Evolutionary conservation across 1,140 invertebrate genomes (phyloP).

Genomic region (Papilio dardanus): DNA sequence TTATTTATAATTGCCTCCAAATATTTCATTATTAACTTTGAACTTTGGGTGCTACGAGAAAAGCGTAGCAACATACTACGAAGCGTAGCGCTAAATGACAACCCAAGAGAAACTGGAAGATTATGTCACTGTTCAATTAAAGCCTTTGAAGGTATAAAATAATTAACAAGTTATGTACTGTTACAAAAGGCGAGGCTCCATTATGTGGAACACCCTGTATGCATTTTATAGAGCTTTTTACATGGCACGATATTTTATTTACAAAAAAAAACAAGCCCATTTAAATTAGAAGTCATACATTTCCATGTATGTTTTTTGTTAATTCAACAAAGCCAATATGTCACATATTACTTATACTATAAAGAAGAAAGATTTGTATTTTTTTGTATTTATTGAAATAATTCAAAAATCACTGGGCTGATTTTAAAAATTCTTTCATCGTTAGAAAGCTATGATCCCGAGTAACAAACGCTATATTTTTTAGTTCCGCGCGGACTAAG

Average conservation of each 20-base stretch:
- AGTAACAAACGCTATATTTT: no score
- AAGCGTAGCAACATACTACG: not conserved
- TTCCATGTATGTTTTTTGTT: no score
- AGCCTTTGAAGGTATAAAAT: constrained; percentile 2
- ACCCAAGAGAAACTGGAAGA: not conserved
- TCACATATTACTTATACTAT: no score
- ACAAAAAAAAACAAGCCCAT: not conserved
- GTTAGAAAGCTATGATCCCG: no score
- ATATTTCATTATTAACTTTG: no score
- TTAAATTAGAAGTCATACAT: not conserved
- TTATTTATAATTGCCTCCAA: no score
- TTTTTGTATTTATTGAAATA: no score
- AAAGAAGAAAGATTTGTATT: no score
- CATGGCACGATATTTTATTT: not conserved
- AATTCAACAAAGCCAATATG: no score
- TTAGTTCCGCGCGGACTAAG: no score
- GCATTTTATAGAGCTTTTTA: not conserved
- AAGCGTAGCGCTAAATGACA: not conserved
- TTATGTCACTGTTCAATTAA: not conserved
- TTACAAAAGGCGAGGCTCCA: not conserved
- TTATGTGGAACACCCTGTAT: not conserved
- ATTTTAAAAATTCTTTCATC: no score
- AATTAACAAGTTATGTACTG: not conserved
- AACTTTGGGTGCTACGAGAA: not conserved
- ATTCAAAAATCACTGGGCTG: no score